phyloP scores from a whole-genome alignment of 2,797 vertebrate genomes.

The Trachops cirrhosus region DNA sequence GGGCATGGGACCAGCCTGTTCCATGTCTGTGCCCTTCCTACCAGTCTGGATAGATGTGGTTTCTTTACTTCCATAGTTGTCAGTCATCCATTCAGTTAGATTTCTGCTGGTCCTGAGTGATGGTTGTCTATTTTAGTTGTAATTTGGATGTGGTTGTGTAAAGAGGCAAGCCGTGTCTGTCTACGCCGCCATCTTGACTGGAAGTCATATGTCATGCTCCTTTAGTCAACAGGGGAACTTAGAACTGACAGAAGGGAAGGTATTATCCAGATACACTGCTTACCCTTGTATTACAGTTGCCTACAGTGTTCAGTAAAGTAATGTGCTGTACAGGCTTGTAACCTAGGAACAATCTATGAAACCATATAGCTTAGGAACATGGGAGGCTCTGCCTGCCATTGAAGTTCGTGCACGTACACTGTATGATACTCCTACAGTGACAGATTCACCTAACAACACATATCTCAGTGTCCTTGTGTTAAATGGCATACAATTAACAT shows the following conservation, averaged over 20 bases:
- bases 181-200: no score
- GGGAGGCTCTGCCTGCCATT: not conserved
- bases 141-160: no score
- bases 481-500: not conserved
- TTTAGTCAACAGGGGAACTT: not conserved
- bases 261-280: not conserved
- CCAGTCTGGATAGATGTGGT: no score
- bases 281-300: not conserved
- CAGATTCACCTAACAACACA: not conserved
- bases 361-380: not conserved
- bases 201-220: no score
- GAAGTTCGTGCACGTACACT: not conserved
- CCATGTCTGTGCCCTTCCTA: no score
- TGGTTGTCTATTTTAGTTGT: no score
- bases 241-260: not conserved
- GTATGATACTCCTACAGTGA: not conserved
- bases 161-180: no score
- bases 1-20: no score
- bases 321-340: not conserved
- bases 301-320: not conserved
- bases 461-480: not conserved
- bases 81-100: no score
- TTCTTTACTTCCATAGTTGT: no score
- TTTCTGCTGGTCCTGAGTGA: no score
- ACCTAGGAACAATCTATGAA: not conserved